Conservation (phyloP, 53 echinoderm and acorn worm species). For the Zoroaster sp. region DNA sequence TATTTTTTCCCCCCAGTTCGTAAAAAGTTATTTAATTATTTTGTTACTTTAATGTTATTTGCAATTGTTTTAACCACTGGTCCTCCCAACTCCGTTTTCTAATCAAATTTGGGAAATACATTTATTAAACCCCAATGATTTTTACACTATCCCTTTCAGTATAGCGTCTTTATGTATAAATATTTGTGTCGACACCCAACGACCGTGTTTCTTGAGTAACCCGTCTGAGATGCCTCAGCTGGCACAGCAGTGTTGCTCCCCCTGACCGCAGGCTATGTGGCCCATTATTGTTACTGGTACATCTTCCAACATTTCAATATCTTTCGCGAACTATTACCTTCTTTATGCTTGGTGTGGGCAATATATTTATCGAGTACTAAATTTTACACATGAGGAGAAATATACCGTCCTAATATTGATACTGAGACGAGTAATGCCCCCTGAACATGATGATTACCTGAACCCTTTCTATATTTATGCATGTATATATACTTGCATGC, state of each 20-base stretch:
- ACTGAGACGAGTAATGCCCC: background rate
- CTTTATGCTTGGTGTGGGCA: background rate
- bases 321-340: background rate
- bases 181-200: background rate
- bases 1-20: too few species aligned
- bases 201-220: background rate
- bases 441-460: background rate
- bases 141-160: background rate
- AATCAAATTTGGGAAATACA: too few species aligned
- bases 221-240: background rate
- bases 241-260: background rate
- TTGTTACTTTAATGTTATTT: too few species aligned
- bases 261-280: background rate
- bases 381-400: background rate
- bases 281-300: background rate
- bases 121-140: background rate
- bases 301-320: background rate
- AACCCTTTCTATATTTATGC: background rate
- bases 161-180: background rate
- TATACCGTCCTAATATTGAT: background rate
- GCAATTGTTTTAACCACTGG: too few species aligned
- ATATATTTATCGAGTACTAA: background rate
- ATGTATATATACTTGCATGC: background rate
- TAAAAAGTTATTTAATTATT: too few species aligned
- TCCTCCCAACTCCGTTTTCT: too few species aligned